Conservation (phyloP, 2,797 vertebrate species). For the Harpagifer antarcticus region DNA sequence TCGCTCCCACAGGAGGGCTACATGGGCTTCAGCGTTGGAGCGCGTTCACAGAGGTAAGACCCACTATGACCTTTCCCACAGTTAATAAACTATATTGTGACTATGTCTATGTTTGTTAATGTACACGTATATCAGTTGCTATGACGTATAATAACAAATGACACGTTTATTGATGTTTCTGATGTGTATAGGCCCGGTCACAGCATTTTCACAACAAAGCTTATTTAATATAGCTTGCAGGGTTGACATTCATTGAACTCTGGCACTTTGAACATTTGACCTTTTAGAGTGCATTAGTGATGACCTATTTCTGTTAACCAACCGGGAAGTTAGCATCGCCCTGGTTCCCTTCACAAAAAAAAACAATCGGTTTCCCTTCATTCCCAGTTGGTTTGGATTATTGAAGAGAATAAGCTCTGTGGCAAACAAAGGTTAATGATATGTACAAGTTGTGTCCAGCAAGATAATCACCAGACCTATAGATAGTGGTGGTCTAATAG, state of each 20-base stretch:
- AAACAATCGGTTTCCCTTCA: no score
- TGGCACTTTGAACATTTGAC: neutral
- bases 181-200: neutral
- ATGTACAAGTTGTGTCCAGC: no score
- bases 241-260: neutral
- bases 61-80: neutral
- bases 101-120: neutral
- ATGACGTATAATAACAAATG: neutral
- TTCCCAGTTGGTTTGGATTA: no score
- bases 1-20: constrained; percentile 97
- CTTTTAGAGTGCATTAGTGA: no score
- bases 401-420: no score
- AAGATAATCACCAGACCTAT: no score
- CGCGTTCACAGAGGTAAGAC: constrained; percentile 94
- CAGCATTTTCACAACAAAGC: neutral
- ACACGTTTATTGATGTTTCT: neutral
- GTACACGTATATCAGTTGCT: fast-evolving
- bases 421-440: no score
- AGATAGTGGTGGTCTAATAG: no score
- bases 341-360: no score
- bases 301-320: no score
- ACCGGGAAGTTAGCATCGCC: no score
- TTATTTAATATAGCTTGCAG: neutral
- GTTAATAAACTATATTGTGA: neutral
- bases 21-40: constrained; percentile 97